Evolutionary conservation across 53 echinoderm and acorn worm genomes (phyloP).

Genomic region (Apostichopus leukothele): DNA sequence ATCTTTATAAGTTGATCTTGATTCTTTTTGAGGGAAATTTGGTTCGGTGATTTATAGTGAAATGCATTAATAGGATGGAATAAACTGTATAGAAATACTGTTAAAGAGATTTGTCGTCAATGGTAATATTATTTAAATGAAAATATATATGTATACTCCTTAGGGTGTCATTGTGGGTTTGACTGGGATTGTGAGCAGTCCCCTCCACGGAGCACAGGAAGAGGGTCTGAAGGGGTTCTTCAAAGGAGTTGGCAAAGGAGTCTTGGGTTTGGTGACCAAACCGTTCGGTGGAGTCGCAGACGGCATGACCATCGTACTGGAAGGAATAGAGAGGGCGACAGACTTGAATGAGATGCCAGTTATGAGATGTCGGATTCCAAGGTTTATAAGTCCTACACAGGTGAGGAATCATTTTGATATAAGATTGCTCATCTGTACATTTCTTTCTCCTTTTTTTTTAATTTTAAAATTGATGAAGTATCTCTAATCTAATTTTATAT

Average conservation of each 20-base stretch:
- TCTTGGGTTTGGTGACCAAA: constrained; percentile 86
- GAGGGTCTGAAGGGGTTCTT: constrained; percentile 97
- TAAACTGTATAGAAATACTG: too few species aligned
- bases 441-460: too few species aligned
- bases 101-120: too few species aligned
- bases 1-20: not conserved
- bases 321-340: constrained; percentile 91
- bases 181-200: constrained; percentile 82
- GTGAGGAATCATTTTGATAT: constrained; percentile 45
- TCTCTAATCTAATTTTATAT: too few species aligned
- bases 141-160: too few species aligned
- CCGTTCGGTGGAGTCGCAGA: constrained; percentile 87
- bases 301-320: constrained; percentile 80
- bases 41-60: too few species aligned
- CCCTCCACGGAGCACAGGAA: constrained; percentile 84
- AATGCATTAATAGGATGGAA: too few species aligned
- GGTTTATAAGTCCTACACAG: constrained; percentile 86
- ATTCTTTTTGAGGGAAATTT: too few species aligned
- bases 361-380: constrained; percentile 74
- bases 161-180: constrained; percentile 91
- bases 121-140: too few species aligned
- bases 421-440: too few species aligned
- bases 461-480: too few species aligned
- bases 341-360: constrained; percentile 81
- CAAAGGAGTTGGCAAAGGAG: constrained; percentile 81